Percentiles rank a stretch among this genome's conserved stretches.
phyloP scores from a whole-genome alignment of 2,113 vertebrate genomes.

The Struthidea cinerea region DNA sequence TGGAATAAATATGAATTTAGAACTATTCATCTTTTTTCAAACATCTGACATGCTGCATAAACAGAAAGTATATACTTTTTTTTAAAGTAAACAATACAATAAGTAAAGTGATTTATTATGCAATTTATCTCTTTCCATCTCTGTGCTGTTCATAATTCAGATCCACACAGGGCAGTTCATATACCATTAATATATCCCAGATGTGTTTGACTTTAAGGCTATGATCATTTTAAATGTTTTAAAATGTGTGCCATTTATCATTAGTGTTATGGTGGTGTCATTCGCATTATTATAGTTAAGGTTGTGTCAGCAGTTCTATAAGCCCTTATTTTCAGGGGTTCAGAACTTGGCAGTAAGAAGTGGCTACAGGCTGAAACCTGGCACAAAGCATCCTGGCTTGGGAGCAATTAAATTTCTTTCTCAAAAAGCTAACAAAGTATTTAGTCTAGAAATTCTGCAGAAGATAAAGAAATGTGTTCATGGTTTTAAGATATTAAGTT shows the following conservation, averaged over 20 bases:
- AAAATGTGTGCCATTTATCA: conserved; percentile 76
- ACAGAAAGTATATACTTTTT: conserved; percentile 65
- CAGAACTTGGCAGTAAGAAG: conserved; percentile 63
- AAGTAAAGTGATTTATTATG: conserved; percentile 79
- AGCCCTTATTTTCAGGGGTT: conserved; percentile 56
- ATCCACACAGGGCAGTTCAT: conserved; percentile 65
- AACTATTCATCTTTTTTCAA: conserved; percentile 75
- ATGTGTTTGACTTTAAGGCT: conserved; percentile 72
- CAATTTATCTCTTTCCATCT: conserved; percentile 80
- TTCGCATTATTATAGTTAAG: conserved; percentile 56
- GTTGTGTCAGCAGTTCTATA: conserved; percentile 69
- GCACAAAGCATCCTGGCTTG: conserved; percentile 12
- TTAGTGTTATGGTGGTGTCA: conserved; percentile 69
- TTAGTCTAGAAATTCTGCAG: background rate
- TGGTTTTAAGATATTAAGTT: background rate
- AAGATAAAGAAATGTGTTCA: background rate
- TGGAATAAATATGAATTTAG: conserved; percentile 70
- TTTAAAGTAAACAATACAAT: conserved; percentile 70
- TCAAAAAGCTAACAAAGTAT: conserved; percentile 18
- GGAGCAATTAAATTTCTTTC: conserved; percentile 22
- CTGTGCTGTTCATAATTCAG: conserved; percentile 74
- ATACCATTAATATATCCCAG: conserved; percentile 76
- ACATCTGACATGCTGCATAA: conserved; percentile 73
- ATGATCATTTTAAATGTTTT: conserved; percentile 78
- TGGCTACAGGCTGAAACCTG: conserved; percentile 32